These are phyloP conservation scores for Hirtodrosophila confusa DNA, from an alignment of 2,888 invertebrate species.

Conservation along the genomic window DNA sequence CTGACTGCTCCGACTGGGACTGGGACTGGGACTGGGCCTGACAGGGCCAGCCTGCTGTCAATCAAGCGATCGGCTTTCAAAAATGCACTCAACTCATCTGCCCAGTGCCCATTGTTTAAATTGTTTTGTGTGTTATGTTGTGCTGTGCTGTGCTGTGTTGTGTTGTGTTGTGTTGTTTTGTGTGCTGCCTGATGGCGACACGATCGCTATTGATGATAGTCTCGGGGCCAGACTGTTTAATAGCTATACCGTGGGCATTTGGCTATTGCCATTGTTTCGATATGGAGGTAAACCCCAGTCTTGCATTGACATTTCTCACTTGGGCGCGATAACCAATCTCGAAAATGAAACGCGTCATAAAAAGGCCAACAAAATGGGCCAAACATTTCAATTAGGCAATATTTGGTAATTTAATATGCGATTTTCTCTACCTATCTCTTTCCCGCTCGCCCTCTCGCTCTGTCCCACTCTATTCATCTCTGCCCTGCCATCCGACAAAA, in stretches of 20 bases:
- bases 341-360: conserved; percentile 33
- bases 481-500: conserved; percentile 16
- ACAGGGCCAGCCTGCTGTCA: conserved; percentile 38
- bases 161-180: conserved; percentile 23
- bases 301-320: conserved; percentile 73
- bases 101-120: conserved; percentile 56
- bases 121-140: conserved; percentile 34
- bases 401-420: conserved; percentile 64
- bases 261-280: conserved; percentile 41
- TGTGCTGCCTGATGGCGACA: conserved; percentile 36
- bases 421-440: not conserved
- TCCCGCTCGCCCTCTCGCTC: not conserved
- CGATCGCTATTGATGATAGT: conserved; percentile 34
- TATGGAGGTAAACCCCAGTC: conserved; percentile 24
- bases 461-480: not conserved
- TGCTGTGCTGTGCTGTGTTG: no score
- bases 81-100: conserved; percentile 70
- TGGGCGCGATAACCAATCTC: conserved; percentile 65
- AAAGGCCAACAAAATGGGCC: conserved; percentile 50
- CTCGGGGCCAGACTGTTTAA: conserved; percentile 32
- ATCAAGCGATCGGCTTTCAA: conserved; percentile 57
- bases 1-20: conserved; percentile 2
- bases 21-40: no score
- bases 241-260: conserved; percentile 33
- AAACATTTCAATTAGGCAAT: conserved; percentile 76